Base-by-base conservation (phyloP, 2,888 invertebrate species). In the Agrochola lychnidis region DNA sequence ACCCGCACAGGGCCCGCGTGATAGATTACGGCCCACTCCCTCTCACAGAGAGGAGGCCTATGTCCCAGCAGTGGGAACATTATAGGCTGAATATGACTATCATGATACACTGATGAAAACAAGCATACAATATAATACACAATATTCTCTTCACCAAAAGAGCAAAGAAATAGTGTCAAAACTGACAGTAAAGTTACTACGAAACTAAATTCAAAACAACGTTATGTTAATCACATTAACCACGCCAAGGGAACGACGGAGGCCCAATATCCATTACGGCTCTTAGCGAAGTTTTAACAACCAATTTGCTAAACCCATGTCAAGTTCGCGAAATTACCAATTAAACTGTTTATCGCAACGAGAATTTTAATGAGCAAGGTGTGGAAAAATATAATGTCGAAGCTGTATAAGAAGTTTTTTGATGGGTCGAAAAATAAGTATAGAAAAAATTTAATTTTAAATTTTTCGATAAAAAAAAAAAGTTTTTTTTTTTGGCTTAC, bases 251-350 rank as follows among this genome's bases (percentile, higher is more conserved):
- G 73, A 81, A 73, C 70, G 84, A 62, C 72, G 59, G 73, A 51
- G 73, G 69, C 66, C 76, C 70, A 74, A 82, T 84, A 80, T 80
- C 76, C 83, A 84, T 87, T 81, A 87, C 68, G 51, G 81, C 72
- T 79, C 79, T 88, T 83, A 79, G 70, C 79, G 70, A 90, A 91
- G 88, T 90, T 90, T 87, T 89, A 90, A 88, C 88, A 90, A 87
- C 84, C 89, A 90, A 91, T 91, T 90, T 89, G 85, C 85, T 78
- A 78, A 85, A 87, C 90, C 90, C 86, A 88, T 88, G 87, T 90
- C 89, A 90, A 86, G 85, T 86, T 88, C 62, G 63, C 71, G 59
- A 78, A 89, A 89, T 86, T 84, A 86, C 87, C 79, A 85, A 90
- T 89, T 88, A 89, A 81, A 84, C 69, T 68, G 73, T 86, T 74